These are phyloP conservation scores for Scaptomyza hsui DNA, from an alignment of 1,140 invertebrate genomes.

Conservation along the genomic window DNA sequence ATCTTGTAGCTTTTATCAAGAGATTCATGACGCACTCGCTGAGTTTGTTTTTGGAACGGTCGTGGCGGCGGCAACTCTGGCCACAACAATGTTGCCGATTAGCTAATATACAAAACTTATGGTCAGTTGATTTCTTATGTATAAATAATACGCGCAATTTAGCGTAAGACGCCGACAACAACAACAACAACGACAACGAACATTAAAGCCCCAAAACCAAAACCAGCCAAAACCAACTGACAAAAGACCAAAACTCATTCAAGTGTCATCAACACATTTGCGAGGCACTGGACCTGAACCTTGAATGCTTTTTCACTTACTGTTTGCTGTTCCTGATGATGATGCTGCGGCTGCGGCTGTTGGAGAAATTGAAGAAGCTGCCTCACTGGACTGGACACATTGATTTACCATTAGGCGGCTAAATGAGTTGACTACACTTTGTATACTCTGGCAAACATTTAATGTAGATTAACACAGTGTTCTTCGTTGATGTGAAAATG, in stretches of 20 bases:
- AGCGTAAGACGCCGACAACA: conserved; percentile 51
- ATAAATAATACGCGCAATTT: conserved; percentile 79
- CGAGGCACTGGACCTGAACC: conserved; percentile 16
- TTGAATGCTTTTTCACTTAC: neutral
- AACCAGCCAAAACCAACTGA: conserved; percentile 6
- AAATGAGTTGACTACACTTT: conserved; percentile 60
- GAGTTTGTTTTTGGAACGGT: neutral
- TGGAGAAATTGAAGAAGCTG: conserved; percentile 12
- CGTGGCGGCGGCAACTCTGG: neutral
- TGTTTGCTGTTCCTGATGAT: neutral
- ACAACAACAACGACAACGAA: too few species aligned
- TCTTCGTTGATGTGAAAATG: too few species aligned
- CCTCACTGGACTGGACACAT: conserved; percentile 47
- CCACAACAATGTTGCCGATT: conserved; percentile 49
- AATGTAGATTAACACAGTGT: too few species aligned
- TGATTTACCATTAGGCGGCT: conserved; percentile 74
- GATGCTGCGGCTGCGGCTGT: neutral
- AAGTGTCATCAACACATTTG: conserved; percentile 75
- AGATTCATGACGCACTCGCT: conserved; percentile 2
- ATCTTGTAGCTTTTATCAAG: neutral
- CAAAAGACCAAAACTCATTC: conserved; percentile 71
- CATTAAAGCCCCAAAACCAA: neutral
- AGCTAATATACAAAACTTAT: conserved; percentile 77
- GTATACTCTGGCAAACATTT: neutral
- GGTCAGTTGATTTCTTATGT: conserved; percentile 79